phyloP scores from a whole-genome alignment of 2,888 invertebrate genomes.

The Daptonema setosum region DNA sequence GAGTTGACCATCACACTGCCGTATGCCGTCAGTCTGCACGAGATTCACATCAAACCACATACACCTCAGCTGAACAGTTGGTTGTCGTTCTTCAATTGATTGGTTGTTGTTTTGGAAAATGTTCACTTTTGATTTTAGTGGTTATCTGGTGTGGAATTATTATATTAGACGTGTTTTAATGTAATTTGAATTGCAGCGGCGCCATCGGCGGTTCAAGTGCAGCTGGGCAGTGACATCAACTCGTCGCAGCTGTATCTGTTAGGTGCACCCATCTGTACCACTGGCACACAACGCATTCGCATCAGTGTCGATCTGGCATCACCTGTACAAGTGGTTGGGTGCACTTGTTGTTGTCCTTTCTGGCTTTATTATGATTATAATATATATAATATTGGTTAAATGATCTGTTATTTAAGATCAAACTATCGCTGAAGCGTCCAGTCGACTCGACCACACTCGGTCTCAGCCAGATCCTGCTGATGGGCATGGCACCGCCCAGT shows the following conservation, averaged over 20 bases:
- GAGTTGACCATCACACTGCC: slow-evolving; percentile 66
- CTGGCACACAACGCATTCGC: slow-evolving; percentile 6
- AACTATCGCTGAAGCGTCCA: slow-evolving; percentile 56
- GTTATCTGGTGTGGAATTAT: no score
- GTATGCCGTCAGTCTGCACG: slow-evolving; percentile 62
- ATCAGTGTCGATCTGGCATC: slow-evolving; percentile 6
- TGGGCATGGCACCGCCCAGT: slow-evolving; percentile 46
- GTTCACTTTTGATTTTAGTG: no score
- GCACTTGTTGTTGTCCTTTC: neutral
- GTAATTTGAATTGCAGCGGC: slow-evolving; percentile 5
- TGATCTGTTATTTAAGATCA: slow-evolving; percentile 34
- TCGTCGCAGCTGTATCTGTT: slow-evolving; percentile 7
- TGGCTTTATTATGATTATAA: neutral
- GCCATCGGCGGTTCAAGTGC: slow-evolving; percentile 15
- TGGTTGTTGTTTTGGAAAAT: no score
- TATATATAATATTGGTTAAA: neutral
- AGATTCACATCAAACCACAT: slow-evolving; percentile 67
- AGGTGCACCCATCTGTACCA: slow-evolving; percentile 8
- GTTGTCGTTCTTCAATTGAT: no score
- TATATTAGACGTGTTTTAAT: no score
- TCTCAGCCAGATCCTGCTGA: slow-evolving; percentile 56
- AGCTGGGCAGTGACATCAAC: slow-evolving; percentile 12
- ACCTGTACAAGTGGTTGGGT: neutral
- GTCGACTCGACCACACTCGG: slow-evolving; percentile 71
- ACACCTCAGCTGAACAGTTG: slow-evolving; percentile 53